Base-by-base conservation (phyloP, 2,888 invertebrate species). In the Aporophyla nigra region DNA sequence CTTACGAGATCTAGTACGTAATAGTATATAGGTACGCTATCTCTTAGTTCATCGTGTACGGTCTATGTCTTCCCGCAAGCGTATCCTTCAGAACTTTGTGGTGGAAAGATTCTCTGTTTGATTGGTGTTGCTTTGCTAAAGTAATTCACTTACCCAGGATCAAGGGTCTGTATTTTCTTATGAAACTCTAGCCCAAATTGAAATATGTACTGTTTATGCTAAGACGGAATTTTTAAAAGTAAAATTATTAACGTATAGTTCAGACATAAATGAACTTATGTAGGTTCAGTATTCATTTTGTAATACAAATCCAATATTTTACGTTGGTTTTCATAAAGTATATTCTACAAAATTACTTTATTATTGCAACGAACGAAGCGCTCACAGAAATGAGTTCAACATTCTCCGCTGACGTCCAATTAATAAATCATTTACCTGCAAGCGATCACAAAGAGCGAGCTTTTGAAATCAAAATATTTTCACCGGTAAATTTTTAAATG, bases 371-470 rank as follows among this genome's bases (percentile, higher is more conserved):
- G 16, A 53, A 56, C 53, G 53, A 46, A 49, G 33, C 27, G 56
- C 81, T 74, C 65, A 21, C 43, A 67, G 68, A 83, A 80, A 46
- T 66, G 33, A 61, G 56, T 75, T 69, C 59, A 74, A 58, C 40
- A 67, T 27, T 61, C 66, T 67, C 49, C 12, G 14, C 59, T 71
- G 81, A 66, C 81, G 70, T 80, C 53, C 69, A 81, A 71, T 85
- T 80, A 69, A 72, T 80, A 70, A 84, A 84, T 69, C 58, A 72
- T 72, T 66, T 72, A 61, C 43, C 67, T 79, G 80, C 72, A 69
- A 56, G 65, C 75, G 61, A 84, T 71, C 49, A 62, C 58, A 67
- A 71, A 66, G 63, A 58, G 27, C 16, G 9, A n/a, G 80, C 68
- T 75, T 84, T 84, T 69, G 33, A 58, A 69, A 69, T 62, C n/a